These are phyloP conservation scores for Ochotona curzoniae DNA, from an alignment of 2,113 vertebrate species.

Conservation along the genomic window DNA sequence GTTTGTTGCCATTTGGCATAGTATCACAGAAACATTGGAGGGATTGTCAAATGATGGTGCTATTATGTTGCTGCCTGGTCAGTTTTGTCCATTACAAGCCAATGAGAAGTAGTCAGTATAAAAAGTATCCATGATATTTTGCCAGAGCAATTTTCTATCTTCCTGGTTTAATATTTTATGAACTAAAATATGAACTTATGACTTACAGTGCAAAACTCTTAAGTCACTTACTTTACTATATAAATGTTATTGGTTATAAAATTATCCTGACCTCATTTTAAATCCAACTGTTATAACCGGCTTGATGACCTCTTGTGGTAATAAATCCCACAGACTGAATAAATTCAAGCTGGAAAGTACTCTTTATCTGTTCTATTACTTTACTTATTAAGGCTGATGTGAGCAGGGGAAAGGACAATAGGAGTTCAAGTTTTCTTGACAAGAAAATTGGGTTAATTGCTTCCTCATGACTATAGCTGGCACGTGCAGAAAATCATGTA, in stretches of 20 bases:
- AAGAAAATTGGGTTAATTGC: background rate
- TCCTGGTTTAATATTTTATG: conserved; percentile 55
- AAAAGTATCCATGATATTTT: conserved; percentile 25
- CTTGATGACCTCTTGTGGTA: conserved; percentile 48
- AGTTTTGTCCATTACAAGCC: background rate
- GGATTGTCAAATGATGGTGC: background rate
- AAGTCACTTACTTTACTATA: conserved; percentile 59
- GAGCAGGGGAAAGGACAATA: background rate
- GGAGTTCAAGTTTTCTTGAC: background rate
- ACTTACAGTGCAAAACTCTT: conserved; percentile 54
- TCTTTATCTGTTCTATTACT: background rate
- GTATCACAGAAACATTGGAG: background rate
- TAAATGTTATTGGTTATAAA: conserved; percentile 64
- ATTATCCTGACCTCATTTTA: conserved; percentile 62
- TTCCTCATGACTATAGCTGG: background rate
- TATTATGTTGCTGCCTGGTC: background rate
- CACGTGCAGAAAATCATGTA: background rate
- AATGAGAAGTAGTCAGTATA: background rate
- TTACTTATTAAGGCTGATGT: background rate
- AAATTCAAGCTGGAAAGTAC: conserved; percentile 1
- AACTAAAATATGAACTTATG: conserved; percentile 36
- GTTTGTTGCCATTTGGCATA: background rate
- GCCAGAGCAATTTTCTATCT: conserved; percentile 35
- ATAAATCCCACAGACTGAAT: conserved; percentile 58
- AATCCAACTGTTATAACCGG: conserved; percentile 57